Conservation (phyloP, 2,888 invertebrate genomes). For the Apodemia hepburni region DNA sequence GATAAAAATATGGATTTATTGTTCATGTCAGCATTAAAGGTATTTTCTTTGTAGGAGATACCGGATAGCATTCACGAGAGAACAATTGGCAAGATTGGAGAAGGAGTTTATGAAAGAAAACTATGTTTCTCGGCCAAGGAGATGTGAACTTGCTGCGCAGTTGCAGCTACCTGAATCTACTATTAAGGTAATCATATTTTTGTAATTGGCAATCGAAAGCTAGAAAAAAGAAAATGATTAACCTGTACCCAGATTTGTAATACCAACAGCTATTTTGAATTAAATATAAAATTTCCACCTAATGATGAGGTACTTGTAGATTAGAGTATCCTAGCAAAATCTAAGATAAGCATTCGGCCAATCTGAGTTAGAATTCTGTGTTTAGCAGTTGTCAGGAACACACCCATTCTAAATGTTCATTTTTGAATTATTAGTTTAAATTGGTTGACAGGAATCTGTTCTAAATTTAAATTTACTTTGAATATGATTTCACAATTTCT, state of each 20-base stretch:
- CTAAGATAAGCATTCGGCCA: too few relatives aligned
- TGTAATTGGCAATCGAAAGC: not conserved
- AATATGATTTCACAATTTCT: not conserved
- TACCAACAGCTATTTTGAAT: too few relatives aligned
- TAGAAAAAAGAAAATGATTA: too few relatives aligned
- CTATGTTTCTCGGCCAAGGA: conserved; percentile 96
- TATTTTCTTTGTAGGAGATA: conserved; percentile 83
- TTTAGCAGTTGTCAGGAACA: too few relatives aligned
- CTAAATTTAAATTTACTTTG: not conserved
- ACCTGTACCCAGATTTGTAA: too few relatives aligned
- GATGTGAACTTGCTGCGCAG: conserved; percentile 96
- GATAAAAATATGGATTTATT: conserved; percentile 4
- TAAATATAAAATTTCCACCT: too few relatives aligned
- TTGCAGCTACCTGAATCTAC: conserved; percentile 97
- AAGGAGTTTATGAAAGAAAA: conserved; percentile 98
- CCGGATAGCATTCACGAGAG: conserved; percentile 97
- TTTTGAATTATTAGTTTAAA: too few relatives aligned
- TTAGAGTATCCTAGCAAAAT: too few relatives aligned
- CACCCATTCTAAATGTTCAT: too few relatives aligned
- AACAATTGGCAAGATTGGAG: conserved; percentile 94
- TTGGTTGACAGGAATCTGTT: not conserved
- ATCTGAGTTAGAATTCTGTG: too few relatives aligned
- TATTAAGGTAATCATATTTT: conserved; percentile 89
- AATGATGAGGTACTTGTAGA: too few relatives aligned
- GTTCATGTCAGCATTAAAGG: conserved; percentile 4